Evolutionary conservation across 2,113 vertebrate species (phyloP), one percentile per base, ranked within the genome.

Genomic region (Haplochromis vanheusdeni): DNA sequence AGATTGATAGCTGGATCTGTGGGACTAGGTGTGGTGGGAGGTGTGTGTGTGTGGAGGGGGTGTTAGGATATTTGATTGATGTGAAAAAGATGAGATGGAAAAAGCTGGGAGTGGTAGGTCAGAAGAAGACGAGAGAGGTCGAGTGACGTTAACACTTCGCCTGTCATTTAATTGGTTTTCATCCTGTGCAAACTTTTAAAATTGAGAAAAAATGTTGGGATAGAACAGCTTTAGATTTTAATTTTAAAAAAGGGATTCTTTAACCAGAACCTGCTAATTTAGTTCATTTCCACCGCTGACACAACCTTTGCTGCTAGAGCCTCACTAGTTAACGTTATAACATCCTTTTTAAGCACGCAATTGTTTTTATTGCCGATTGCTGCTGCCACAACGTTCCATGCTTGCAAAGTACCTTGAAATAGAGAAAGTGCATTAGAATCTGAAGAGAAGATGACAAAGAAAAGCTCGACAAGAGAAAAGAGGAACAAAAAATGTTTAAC

Each of bases 391-490:
- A 89, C 91, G 35, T 14, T 86, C 87, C 84, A 88, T 65, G 90
- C 85, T 92, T 86, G 81, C 93, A 92, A 93, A 94, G 90, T 65
- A 87, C 91, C 94, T 91, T 95, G 93, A 94, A 95, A 93, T 91
- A 87, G 87, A 88, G 79, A 65, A 83, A 85, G 28, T 54, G 60
- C 88, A 85, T 88, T 84, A 52, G 54, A 93, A 91, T 92, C 84
- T 52, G 70, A 58, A 89, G 83, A 62, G 47, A 82, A 83, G 80
- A 82, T 6, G 62, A 82, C 62, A 58, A 80, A 65, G 40, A 21
- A 17, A 75, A 86, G 42, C 5, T 58, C 4, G 16, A 28, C 5
- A 47, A 68, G 84, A 23, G 70, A 82, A 10, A 47, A 19, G 19
- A 28, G 6, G 70, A 80, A 60, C 45, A 47, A 28, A 31, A 31